Conservation (phyloP, 2,888 invertebrate species). For the Brachyptera risi region DNA sequence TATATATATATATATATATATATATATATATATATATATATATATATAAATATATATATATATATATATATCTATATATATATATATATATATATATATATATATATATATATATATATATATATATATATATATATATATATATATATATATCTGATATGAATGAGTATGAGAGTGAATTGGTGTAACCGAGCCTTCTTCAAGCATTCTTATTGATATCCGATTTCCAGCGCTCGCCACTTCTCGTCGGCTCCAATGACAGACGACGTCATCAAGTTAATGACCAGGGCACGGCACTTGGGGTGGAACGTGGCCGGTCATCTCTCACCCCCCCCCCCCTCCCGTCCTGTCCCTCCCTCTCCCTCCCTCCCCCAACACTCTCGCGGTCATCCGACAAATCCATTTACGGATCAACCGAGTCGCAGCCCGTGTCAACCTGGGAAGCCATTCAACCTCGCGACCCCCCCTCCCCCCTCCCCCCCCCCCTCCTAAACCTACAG, state of each 20-base stretch:
- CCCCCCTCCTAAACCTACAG: neutral
- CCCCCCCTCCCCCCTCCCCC: neutral
- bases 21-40: too few relatives aligned
- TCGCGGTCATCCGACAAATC: conserved; percentile 27
- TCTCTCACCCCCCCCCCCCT: conserved; percentile 17
- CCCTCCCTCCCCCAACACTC: neutral
- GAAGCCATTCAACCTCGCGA: neutral
- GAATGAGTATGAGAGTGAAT: too few relatives aligned
- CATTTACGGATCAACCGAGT: conserved; percentile 23
- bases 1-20: too few relatives aligned
- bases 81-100: too few relatives aligned
- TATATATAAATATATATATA: too few relatives aligned
- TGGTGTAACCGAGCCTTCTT: too few relatives aligned
- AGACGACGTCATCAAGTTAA: conserved; percentile 18
- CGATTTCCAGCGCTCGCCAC: conserved; percentile 20
- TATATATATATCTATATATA: too few relatives aligned
- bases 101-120: too few relatives aligned
- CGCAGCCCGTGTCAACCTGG: conserved; percentile 1
- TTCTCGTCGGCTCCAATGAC: conserved; percentile 21
- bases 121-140: too few relatives aligned
- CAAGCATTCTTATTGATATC: conserved; percentile 15
- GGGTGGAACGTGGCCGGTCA: conserved; percentile 16
- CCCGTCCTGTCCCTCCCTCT: too few relatives aligned
- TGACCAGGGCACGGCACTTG: conserved; percentile 7
- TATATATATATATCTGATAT: too few relatives aligned